Evolutionary conservation across 2,888 invertebrate species (phyloP), one percentile per base, ranked within the genome.

Genomic region (Beris morrisii): DNA sequence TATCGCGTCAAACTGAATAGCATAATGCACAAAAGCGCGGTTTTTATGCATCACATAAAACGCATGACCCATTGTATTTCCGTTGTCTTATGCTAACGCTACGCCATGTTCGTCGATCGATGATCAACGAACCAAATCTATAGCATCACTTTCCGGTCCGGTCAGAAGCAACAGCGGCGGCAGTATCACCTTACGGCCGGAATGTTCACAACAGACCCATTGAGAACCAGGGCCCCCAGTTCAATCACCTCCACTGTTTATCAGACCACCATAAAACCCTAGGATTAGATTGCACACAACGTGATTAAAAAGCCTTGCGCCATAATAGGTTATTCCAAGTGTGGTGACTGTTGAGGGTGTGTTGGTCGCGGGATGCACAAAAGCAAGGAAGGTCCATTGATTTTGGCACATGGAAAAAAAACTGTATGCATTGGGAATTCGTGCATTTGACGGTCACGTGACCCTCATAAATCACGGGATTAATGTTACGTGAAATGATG

Each of bases 401-500:
- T 55, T 55, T 55, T 55, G 55, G 55, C 55, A 55, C 55, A 55
- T 55, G 55, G 22, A 56, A 53, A 46, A 50, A 57, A 50, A 61
- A 50, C 61, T 52, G 61, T 38, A 45, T 38, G 61, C 61, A 50
- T 72, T 70, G 70, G 69, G 65, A 73, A 76, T 71, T 75, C 75
- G 77, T 76, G 76, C 79, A 75, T 78, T 80, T 79, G 79, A 75
- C 78, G 79, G 80, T 78, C 80, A 80, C 80, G 80, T 80, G 80
- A 80, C 80, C 80, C 79, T 79, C 79, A 80, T 80, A 80, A 80
- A 80, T 80, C 80, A 80, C 78, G 71, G 79, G 79, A 77, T 80
- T 80, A 80, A 80, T 80, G 80, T 80, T 79, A 80, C 79, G 80
- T 80, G 78, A 80, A 80, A 80, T 80, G 79, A 76, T 80, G 77